A percentile compares a stretch with the other conserved stretches of the same genome.
Evolutionary conservation across 2,888 invertebrate genomes (phyloP).

Genomic region (Aleiodes testaceus): DNA sequence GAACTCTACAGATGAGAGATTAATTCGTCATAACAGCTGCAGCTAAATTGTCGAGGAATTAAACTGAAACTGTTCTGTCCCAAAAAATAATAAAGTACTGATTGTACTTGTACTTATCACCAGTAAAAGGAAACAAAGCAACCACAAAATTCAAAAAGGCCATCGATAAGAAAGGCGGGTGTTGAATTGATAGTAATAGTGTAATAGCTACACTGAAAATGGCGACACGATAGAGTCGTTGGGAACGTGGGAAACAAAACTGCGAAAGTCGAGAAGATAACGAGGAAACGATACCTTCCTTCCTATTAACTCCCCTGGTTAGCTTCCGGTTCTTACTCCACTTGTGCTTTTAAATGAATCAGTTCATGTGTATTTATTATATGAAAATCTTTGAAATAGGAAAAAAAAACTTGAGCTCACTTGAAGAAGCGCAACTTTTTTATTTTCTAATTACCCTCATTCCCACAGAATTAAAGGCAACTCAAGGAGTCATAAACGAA

Average conservation of each 20-base stretch:
- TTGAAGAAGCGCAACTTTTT: conserved; percentile 16
- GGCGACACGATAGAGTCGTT: conserved; percentile 45
- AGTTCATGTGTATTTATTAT: conserved; percentile 13
- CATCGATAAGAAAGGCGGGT: conserved; percentile 54
- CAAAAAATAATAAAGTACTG: conserved; percentile 31
- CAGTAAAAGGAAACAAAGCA: conserved; percentile 53
- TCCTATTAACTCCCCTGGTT: conserved; percentile 33
- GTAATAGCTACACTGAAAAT: conserved; percentile 40
- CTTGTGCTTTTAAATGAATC: conserved; percentile 4
- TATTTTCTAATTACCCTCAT: conserved; percentile 43
- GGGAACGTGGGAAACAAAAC: conserved; percentile 53
- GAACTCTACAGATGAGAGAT: not conserved
- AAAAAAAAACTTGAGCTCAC: conserved; percentile 9
- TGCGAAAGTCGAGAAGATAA: conserved; percentile 52
- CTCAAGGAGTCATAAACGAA: conserved; percentile 31
- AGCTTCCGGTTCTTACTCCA: conserved; percentile 45
- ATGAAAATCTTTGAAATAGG: not conserved
- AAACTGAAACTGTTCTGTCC: not conserved
- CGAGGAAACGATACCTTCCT: conserved; percentile 50
- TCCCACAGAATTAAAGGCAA: conserved; percentile 40
- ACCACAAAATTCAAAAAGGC: conserved; percentile 55
- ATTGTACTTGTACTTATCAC: conserved; percentile 39
- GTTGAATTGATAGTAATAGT: conserved; percentile 52
- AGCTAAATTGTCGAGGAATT: not conserved
- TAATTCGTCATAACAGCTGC: not conserved